These are phyloP conservation scores for Gadopsis marmoratus DNA, from an alignment of 2,797 vertebrate genomes.

Conservation along the genomic window DNA sequence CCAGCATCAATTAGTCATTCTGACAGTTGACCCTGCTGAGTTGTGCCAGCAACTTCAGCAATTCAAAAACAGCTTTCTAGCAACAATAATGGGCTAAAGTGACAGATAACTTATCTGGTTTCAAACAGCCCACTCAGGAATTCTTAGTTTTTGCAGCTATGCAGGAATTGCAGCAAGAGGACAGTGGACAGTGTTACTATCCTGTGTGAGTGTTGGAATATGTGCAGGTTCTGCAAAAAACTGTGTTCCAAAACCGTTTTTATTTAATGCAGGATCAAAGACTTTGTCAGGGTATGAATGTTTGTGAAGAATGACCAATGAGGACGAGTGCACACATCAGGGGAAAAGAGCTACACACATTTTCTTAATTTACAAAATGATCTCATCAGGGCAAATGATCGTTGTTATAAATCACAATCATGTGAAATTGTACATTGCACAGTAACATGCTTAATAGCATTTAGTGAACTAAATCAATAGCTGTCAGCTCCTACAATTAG, in stretches of 20 bases:
- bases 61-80: constrained; percentile 34
- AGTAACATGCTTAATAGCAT: constrained; percentile 21
- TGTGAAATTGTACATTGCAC: constrained; percentile 13
- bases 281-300: not conserved
- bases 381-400: constrained; percentile 28
- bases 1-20: constrained; percentile 58
- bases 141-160: constrained; percentile 24
- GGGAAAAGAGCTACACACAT: not conserved
- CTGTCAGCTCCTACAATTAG: constrained; percentile 40
- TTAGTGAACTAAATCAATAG: constrained; percentile 40
- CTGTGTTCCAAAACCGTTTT: not conserved
- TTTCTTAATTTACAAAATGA: constrained; percentile 22
- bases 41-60: constrained; percentile 33
- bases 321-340: constrained; percentile 1
- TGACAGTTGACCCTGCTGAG: constrained; percentile 53
- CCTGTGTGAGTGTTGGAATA: not conserved
- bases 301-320: constrained; percentile 15
- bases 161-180: constrained; percentile 12
- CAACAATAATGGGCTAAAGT: constrained; percentile 27
- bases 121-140: constrained; percentile 42
- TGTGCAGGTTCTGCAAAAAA: constrained; percentile 26
- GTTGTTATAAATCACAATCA: constrained; percentile 33
- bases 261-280: constrained; percentile 3
- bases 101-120: constrained; percentile 29
- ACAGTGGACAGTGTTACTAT: constrained; percentile 5